Evolutionary conservation across 1,140 invertebrate genomes (phyloP).

Genomic region (Calosoma granatense): DNA sequence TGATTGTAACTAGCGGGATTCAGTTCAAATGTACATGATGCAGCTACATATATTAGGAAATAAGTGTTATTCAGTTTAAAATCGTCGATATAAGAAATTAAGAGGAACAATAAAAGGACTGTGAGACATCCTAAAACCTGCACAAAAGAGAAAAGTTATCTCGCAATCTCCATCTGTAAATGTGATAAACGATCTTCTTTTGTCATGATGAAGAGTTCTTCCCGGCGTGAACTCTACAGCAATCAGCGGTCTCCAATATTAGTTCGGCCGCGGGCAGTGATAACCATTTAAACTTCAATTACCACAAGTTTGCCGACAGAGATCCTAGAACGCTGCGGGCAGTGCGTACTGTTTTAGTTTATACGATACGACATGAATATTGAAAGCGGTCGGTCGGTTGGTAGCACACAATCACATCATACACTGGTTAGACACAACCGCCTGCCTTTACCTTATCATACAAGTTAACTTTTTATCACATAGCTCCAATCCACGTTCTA

Average conservation of each 20-base stretch:
- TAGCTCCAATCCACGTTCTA: neutral
- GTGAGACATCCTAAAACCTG: constrained; percentile 11
- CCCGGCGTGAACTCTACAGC: neutral
- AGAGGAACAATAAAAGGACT: constrained; percentile 9
- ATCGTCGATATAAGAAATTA: constrained; percentile 12
- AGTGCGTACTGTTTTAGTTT: neutral
- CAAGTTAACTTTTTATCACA: neutral
- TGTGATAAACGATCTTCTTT: constrained; percentile 18
- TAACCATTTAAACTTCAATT: constrained; percentile 7
- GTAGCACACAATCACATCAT: neutral
- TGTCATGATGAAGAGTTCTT: constrained; percentile 16
- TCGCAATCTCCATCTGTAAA: constrained; percentile 16
- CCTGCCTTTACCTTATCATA: too few relatives aligned
- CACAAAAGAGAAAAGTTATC: constrained; percentile 15
- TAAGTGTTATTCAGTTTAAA: constrained; percentile 20
- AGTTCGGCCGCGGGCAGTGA: neutral
- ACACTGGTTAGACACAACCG: too few relatives aligned
- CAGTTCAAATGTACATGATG: neutral
- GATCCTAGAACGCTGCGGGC: neutral
- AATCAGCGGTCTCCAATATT: constrained; percentile 1
- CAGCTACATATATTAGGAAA: constrained; percentile 13
- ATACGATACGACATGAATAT: constrained; percentile 5
- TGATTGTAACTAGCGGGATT: too few relatives aligned
- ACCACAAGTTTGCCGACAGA: neutral
- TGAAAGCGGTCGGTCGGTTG: neutral